phyloP scores from a whole-genome alignment of 1,140 invertebrate genomes.

The Sitobion miscanthi region DNA sequence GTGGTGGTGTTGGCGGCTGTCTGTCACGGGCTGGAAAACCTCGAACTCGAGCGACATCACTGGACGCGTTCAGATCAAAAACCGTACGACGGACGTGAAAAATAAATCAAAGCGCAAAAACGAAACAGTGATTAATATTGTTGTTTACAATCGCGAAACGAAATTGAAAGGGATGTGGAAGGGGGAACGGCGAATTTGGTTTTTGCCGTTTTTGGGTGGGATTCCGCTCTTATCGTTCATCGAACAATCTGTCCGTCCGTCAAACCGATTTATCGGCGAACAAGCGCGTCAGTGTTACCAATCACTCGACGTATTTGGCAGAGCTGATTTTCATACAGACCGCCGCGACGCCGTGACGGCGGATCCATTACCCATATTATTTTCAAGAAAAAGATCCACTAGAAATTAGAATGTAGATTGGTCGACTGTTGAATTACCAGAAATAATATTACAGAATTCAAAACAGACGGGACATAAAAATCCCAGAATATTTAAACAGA shows the following conservation, averaged over 20 bases:
- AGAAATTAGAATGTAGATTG: no score
- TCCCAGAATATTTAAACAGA: no score
- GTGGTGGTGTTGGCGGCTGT: background rate
- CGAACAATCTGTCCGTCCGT: background rate
- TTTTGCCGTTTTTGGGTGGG: conserved; percentile 2
- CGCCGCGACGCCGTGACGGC: no score
- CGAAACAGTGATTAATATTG: conserved; percentile 40
- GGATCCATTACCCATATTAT: no score
- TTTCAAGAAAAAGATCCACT: no score
- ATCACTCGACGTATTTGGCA: background rate
- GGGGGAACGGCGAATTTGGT: background rate
- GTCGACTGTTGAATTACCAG: no score
- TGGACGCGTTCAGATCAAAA: background rate
- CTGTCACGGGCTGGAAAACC: background rate
- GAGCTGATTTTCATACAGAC: no score
- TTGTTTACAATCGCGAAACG: conserved; percentile 54
- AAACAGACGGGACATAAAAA: no score
- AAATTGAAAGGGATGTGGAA: conserved; percentile 46
- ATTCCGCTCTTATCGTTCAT: background rate
- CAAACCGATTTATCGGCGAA: background rate
- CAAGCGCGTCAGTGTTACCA: background rate
- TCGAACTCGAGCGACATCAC: background rate
- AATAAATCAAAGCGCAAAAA: conserved; percentile 40
- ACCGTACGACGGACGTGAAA: background rate
- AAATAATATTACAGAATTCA: no score